Evolutionary conservation across 2,113 vertebrate species (phyloP).

Genomic region (Pelecanus crispus): DNA sequence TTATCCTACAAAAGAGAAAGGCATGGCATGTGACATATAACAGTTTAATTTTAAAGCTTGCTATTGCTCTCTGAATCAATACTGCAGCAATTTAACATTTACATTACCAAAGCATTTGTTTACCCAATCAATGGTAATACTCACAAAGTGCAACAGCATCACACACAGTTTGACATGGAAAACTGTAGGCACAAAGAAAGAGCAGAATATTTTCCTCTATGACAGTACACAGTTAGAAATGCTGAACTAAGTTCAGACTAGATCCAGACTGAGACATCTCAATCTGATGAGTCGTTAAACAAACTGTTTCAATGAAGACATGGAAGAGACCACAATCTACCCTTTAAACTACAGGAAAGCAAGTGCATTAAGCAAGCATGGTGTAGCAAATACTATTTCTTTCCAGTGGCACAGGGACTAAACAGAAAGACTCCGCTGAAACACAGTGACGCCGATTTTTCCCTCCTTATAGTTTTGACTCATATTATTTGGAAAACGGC

Average conservation of each 20-base stretch:
- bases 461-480: not conserved
- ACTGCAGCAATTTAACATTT: not conserved
- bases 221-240: not conserved
- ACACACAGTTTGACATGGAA: not conserved
- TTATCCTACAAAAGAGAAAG: not conserved
- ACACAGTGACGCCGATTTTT: not conserved
- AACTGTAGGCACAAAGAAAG: not conserved
- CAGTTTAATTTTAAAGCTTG: not conserved
- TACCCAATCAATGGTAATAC: not conserved
- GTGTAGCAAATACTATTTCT: not conserved
- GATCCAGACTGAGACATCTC: not conserved
- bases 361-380: not conserved
- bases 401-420: not conserved
- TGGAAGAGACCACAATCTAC: not conserved
- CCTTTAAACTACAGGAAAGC: not conserved
- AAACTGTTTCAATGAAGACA: not conserved
- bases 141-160: not conserved
- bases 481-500: not conserved
- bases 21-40: not conserved
- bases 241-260: not conserved
- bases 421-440: not conserved
- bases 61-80: not conserved
- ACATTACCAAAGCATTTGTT: not conserved
- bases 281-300: accelerated
- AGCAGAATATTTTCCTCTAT: not conserved